A percentile compares a stretch with the other conserved stretches of the same genome.
These are phyloP conservation scores for Pseudorhombus dupliciocellatus DNA, from an alignment of 2,113 vertebrate genomes.

Conservation along the genomic window DNA sequence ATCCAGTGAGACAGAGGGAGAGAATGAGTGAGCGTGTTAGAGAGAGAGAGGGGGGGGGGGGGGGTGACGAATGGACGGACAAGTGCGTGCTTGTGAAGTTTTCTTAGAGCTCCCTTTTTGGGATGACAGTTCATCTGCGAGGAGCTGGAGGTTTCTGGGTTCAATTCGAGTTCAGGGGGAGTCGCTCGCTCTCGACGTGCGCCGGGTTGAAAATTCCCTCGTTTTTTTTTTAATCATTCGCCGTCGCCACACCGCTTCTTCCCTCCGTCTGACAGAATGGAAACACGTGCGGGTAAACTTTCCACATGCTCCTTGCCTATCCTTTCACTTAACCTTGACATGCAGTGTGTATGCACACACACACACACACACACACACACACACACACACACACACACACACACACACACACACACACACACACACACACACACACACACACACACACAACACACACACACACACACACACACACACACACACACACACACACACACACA, in stretches of 20 bases:
- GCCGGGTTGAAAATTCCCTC: not conserved
- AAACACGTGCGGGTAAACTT: slow-evolving; percentile 49
- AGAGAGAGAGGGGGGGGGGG: not conserved
- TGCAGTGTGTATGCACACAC: not conserved
- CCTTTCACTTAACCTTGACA: slow-evolving; percentile 32
- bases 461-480: not conserved
- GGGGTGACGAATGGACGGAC: slow-evolving; percentile 63
- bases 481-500: not conserved
- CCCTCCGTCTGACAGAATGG: slow-evolving; percentile 8
- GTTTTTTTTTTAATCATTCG: not conserved
- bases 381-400: not conserved
- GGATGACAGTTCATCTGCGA: slow-evolving; percentile 16
- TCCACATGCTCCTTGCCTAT: slow-evolving; percentile 27
- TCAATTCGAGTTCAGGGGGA: slow-evolving; percentile 67
- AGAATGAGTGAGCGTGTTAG: not conserved
- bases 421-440: not conserved
- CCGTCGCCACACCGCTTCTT: not conserved
- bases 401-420: not conserved
- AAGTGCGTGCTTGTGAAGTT: slow-evolving; percentile 70
- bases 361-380: not conserved
- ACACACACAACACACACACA: not conserved
- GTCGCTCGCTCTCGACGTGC: not conserved
- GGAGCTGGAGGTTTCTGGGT: slow-evolving; percentile 34
- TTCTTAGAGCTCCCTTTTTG: slow-evolving; percentile 30
- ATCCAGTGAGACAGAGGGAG: slow-evolving; percentile 26